A percentile compares a stretch with the other conserved stretches of the same genome.
Conservation (phyloP, 2,888 invertebrate species). For the Thereva nobilitata region DNA sequence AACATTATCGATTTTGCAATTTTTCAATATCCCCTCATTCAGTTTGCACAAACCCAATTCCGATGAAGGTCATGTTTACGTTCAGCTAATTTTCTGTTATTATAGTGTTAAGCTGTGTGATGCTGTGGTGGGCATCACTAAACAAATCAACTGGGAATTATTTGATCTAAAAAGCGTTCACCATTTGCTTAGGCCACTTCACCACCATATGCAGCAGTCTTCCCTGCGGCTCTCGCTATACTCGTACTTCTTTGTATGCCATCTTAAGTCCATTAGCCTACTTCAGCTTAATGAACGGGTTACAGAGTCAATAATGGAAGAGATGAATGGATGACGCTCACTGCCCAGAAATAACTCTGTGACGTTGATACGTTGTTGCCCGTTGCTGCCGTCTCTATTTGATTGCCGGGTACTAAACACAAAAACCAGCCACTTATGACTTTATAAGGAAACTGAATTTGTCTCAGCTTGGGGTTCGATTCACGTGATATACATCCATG, state of each 20-base stretch:
- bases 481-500: constrained; percentile 7
- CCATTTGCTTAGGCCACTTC: too few species aligned
- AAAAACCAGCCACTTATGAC: constrained; percentile 2
- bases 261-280: constrained; percentile 18
- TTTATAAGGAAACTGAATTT: constrained; percentile 11
- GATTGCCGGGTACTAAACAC: neutral
- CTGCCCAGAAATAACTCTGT: constrained; percentile 28
- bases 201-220: too few species aligned
- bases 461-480: constrained; percentile 7
- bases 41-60: too few species aligned
- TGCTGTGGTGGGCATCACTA: too few species aligned
- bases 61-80: too few species aligned
- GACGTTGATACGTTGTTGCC: constrained; percentile 23
- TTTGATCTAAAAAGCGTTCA: too few species aligned
- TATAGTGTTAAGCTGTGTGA: too few species aligned
- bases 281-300: constrained; percentile 23
- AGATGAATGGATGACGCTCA: constrained; percentile 32
- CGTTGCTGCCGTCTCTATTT: constrained; percentile 16
- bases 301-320: constrained; percentile 28
- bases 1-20: too few species aligned
- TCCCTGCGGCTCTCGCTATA: too few species aligned
- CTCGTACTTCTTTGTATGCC: neutral
- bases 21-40: too few species aligned
- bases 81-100: too few species aligned
- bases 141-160: too few species aligned